Base-by-base conservation (phyloP, 2,113 vertebrate species). In the Euleptes europaea region DNA sequence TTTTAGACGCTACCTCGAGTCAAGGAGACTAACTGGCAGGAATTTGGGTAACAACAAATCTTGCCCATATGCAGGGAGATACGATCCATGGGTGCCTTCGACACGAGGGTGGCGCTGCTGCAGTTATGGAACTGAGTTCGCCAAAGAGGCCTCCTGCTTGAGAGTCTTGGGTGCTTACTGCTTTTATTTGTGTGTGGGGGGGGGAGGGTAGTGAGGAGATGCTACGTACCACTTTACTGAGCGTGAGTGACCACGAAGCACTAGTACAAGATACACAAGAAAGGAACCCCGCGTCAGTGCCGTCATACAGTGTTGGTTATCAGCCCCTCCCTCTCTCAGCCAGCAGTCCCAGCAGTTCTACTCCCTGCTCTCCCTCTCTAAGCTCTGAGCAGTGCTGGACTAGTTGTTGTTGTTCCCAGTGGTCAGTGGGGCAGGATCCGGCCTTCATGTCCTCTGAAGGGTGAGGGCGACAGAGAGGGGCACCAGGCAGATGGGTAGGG, bases 381-480 rank as follows among this genome's bases (percentile, higher is more conserved):
- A 33, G 51, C 35, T 67, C 3, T 21, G 31, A 33, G 51, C 12
- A 6, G 26, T 3, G 13, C 0, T 0, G 14, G 60, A 26, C 7
- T 5, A 21, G 0, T 47, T 47, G 49, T 11, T 33, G 6, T 35
- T 35, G 31, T 35, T 31, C 3, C 33, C 3, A 11, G 17, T 8
- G 17, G 38, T 28, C 31, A 0, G 54, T 0, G 14, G 14, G 3
- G 11, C 10, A 23, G 76, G 54, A 65, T 14, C n/a, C 60, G 33
- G 1, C 60, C 31, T 73, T 13, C 0, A 0, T 14, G 44, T 66
- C 75, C 84, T 89, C 70, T 14, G 33, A 49, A 86, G 26, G 0
- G 11, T 26, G 1, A 89, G 1, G 38, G 8, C 40, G 1, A 72
- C 84, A 54, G 80, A 65, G 0, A 91, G 80, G 9, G 88, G 73